Conservation (phyloP, 2,888 invertebrate species). For the Rotaria socialis region DNA sequence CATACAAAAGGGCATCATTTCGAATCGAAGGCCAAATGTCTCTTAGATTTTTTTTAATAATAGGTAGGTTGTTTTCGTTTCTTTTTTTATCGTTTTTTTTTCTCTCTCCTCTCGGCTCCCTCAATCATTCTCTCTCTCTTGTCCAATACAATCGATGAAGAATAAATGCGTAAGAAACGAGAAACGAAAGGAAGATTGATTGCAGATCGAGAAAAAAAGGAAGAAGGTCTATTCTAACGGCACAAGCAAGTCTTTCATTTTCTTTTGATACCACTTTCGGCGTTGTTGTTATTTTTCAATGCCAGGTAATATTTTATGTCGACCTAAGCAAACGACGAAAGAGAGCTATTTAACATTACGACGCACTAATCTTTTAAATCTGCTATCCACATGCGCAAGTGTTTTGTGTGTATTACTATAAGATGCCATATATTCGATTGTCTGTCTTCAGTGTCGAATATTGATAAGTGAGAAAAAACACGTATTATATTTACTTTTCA, state of each 20-base stretch:
- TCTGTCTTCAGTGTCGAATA: neutral
- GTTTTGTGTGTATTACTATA: neutral
- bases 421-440: neutral
- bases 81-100: neutral
- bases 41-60: neutral
- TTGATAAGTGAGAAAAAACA: neutral
- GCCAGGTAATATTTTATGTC: neutral
- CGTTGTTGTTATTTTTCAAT: neutral
- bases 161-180: neutral
- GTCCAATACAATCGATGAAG: neutral
- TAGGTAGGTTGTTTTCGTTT: neutral
- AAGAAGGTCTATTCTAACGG: neutral
- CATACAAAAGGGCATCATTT: neutral
- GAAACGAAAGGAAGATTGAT: neutral
- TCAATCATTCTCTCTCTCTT: neutral
- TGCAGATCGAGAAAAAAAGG: neutral
- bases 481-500: neutral
- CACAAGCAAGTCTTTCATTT: slow-evolving; percentile 9
- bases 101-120: neutral
- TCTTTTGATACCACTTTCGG: neutral
- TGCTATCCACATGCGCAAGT: neutral
- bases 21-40: neutral
- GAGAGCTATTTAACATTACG: neutral
- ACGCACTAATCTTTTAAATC: neutral
- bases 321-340: neutral